These are phyloP conservation scores for Phrynocephalus guinanensis DNA, from an alignment of 2,797 vertebrate genomes.

Conservation along the genomic window DNA sequence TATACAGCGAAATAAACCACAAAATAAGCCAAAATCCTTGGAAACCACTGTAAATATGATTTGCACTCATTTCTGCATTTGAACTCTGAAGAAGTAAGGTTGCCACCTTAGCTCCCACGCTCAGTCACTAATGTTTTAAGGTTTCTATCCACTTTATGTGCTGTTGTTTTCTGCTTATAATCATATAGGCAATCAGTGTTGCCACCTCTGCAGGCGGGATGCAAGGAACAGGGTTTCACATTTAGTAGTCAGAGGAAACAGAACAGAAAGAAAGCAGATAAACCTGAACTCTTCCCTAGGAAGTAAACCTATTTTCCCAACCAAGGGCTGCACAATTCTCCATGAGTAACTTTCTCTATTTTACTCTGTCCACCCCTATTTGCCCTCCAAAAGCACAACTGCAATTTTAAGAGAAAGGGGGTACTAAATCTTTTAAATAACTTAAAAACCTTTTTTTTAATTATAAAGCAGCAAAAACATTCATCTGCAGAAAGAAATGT, in stretches of 20 bases:
- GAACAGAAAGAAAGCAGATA: slow-evolving; percentile 68
- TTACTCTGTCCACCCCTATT: slow-evolving; percentile 33
- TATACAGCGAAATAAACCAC: slow-evolving; percentile 73
- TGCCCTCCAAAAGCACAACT: slow-evolving; percentile 76
- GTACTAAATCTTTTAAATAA: slow-evolving; percentile 80
- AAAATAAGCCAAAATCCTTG: slow-evolving; percentile 74
- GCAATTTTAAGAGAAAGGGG: slow-evolving; percentile 81
- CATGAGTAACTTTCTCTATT: slow-evolving; percentile 60
- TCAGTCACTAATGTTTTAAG: slow-evolving; percentile 61
- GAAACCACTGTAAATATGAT: slow-evolving; percentile 73
- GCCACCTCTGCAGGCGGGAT: slow-evolving; percentile 62
- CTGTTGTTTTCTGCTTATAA: slow-evolving; percentile 51
- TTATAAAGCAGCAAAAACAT: slow-evolving; percentile 84
- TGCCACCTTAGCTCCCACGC: slow-evolving; percentile 78
- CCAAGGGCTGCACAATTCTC: slow-evolving; percentile 61
- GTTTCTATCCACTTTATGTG: slow-evolving; percentile 53
- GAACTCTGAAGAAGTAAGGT: slow-evolving; percentile 79
- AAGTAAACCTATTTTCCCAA: slow-evolving; percentile 68
- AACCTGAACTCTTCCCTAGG: slow-evolving; percentile 71
- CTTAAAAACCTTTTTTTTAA: slow-evolving; percentile 80
- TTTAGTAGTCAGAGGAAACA: slow-evolving; percentile 61
- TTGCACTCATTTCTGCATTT: slow-evolving; percentile 72
- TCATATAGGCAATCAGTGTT: slow-evolving; percentile 50
- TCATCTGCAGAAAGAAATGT: slow-evolving; percentile 79
- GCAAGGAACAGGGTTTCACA: slow-evolving; percentile 59